Conservation (phyloP, 35 echinoderm and acorn worm genomes). For the Diadema setosum region DNA sequence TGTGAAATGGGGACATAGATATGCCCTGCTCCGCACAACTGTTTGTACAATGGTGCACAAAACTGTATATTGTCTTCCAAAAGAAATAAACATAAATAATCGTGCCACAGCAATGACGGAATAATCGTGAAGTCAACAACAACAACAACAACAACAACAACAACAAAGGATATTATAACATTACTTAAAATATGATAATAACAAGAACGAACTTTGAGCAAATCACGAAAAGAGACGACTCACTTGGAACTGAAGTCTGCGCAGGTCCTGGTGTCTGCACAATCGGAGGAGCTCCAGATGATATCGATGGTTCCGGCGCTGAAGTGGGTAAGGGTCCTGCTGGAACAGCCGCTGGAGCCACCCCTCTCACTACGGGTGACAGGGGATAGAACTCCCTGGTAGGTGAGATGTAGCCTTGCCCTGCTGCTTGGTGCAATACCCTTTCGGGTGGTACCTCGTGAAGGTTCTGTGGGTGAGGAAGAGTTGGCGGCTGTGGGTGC, state of each 20-base stretch:
- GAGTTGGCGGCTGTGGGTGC: not conserved
- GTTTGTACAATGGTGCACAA: too few relatives aligned
- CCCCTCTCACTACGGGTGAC: too few relatives aligned
- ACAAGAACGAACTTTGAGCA: not conserved
- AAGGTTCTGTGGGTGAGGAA: not conserved
- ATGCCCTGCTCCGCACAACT: too few relatives aligned
- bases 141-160: too few relatives aligned
- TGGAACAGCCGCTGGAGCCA: too few relatives aligned
- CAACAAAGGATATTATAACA: too few relatives aligned
- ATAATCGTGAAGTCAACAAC: too few relatives aligned
- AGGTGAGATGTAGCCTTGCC: not conserved
- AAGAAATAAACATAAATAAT: too few relatives aligned
- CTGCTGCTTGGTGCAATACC: not conserved
- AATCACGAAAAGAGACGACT: not conserved
- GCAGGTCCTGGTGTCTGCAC: not conserved
- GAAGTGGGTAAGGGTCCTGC: not conserved
- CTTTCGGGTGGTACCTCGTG: not conserved
- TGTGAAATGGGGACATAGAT: too few relatives aligned
- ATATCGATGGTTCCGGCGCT: not conserved
- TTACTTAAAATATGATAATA: too few relatives aligned
- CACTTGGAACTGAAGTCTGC: not conserved
- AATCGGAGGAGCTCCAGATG: not conserved
- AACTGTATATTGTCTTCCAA: too few relatives aligned
- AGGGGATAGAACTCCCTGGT: not conserved
- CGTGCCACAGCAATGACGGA: too few relatives aligned